Base-by-base conservation (phyloP, 2,797 vertebrate genomes). In the Phalloptychus januarius region DNA sequence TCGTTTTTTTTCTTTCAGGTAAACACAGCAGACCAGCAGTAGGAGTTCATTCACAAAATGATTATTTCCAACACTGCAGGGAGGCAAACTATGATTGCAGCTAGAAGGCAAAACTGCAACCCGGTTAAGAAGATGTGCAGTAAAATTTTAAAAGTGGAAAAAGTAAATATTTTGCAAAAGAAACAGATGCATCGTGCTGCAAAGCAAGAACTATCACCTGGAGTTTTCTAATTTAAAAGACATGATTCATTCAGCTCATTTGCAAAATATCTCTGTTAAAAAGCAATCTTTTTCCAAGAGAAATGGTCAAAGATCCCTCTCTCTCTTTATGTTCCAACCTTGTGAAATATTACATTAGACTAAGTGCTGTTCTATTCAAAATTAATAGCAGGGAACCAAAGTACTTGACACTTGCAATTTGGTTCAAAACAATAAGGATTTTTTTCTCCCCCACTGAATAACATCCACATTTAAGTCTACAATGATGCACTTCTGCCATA, bases 11-110 rank as follows among this genome's bases (percentile, higher is more conserved):
- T n/a, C 72, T 77, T 52, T 50, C 7, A 75, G n/a, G 74, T 72
- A 63, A 74, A 80, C 80, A 74, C 71, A 2, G 79, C 20, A 58
- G 76, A 72, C 61, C 72, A 58, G 33, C 36, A 58, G 36, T 46
- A 42, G 20, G n/a, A 42, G 18, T 31, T 73, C n/a, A 38, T 23
- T 71, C 67, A 45, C 40, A 71, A 71, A 45, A 71, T 71, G 13
- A 71, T 71, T 71, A 71, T 71, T 71, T 71, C 25, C 5, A 71
- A 28, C 25, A 8, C 67, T 44, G 67, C 67, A 45, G 40, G 42
- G 7, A 45, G 18, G 28, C n/a, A 18, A 31, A 13, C 12, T 28
- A 40, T 13, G 48, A 40, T 44, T 70, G 48, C 16, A 42, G 46
- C 7, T 13, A 7, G 15, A 69, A 20, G 25, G 63, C 20, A 54